Evolutionary conservation across 2,797 vertebrate species (phyloP).

Genomic region (Sebastes diaconus): DNA sequence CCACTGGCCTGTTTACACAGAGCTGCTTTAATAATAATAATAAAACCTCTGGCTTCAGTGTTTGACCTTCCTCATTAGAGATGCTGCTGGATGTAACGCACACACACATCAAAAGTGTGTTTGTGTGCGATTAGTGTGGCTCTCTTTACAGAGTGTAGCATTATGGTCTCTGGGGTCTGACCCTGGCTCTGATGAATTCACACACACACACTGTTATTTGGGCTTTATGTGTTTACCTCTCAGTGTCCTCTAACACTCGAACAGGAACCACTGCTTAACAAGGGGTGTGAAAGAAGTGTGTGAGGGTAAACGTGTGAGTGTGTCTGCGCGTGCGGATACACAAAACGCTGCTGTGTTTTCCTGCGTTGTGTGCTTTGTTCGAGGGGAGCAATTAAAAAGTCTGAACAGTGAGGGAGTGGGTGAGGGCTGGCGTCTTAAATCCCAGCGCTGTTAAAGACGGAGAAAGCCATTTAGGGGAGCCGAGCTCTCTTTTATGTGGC

Average conservation of each 20-base stretch:
- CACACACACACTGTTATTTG: neutral
- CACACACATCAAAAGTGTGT: neutral
- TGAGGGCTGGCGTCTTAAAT: constrained; percentile 17
- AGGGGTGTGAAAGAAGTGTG: neutral
- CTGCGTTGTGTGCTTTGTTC: constrained; percentile 32
- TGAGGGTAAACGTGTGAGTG: neutral
- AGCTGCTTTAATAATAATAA: neutral
- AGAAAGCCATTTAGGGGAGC: constrained; percentile 25
- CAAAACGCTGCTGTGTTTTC: constrained; percentile 18
- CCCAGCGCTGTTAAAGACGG: constrained; percentile 36
- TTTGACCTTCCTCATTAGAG: constrained; percentile 38
- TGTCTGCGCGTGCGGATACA: neutral
- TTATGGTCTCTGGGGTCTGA: constrained; percentile 22
- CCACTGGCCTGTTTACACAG: neutral
- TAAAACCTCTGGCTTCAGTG: neutral
- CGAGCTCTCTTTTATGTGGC: constrained; percentile 39
- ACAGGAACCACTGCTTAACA: constrained; percentile 27
- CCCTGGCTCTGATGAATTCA: neutral
- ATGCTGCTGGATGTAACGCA: constrained; percentile 3
- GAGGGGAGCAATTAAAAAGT: constrained; percentile 53
- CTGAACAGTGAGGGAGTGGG: constrained; percentile 21
- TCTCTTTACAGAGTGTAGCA: neutral
- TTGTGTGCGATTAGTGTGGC: neutral
- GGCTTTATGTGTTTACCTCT: constrained; percentile 22
- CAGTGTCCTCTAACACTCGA: neutral